Evolutionary conservation across 2,888 invertebrate genomes (phyloP), one percentile per base, ranked within the genome.

Genomic region (Ptilodon capucinus): DNA sequence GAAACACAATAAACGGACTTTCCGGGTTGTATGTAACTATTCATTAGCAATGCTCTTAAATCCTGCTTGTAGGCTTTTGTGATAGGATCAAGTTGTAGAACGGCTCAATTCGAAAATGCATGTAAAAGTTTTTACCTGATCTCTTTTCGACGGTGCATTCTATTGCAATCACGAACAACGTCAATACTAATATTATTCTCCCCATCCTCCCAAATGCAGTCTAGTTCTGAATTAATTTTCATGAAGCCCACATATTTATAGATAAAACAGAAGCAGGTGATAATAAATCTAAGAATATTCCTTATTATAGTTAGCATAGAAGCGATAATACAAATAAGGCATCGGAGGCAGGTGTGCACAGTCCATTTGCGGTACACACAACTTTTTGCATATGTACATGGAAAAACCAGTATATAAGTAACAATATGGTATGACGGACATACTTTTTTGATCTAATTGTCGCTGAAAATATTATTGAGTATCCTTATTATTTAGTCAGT

Each of bases 271-370:
- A 7, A 57, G 55, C 59, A 61, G 60, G 57, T 54, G 46, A 53
- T 50, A 57, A 68, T 13, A 65, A 44, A 46, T 51, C 86, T 64
- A 60, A 78, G 84, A 84, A 85, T 76, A 73, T 52, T 55, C 53
- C 64, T 60, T 50, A n/a, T 52, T 59, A 56, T 59, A 43, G 52
- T 66, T 61, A 64, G 51, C 51, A 45, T 59, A 62, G 58, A 77
- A 78, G 74, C 68, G 69, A 55, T 67, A 72, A 60, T 48, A 63
- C 60, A 76, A 79, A 80, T 66, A 57, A 66, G 64, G 64, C 68
- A 70, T 61, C 74, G 68, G 60, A 56, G 63, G 64, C 64, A 69
- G 73, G 76, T 78, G 75, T 69, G 71, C 74, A 71, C 68, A 46
- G 42, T 56, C 51, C 55, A 63, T 64, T 71, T 59, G 57, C 25